These are phyloP conservation scores for Hydrolagus affinis DNA, from an alignment of 2,113 vertebrate species.

Conservation along the genomic window DNA sequence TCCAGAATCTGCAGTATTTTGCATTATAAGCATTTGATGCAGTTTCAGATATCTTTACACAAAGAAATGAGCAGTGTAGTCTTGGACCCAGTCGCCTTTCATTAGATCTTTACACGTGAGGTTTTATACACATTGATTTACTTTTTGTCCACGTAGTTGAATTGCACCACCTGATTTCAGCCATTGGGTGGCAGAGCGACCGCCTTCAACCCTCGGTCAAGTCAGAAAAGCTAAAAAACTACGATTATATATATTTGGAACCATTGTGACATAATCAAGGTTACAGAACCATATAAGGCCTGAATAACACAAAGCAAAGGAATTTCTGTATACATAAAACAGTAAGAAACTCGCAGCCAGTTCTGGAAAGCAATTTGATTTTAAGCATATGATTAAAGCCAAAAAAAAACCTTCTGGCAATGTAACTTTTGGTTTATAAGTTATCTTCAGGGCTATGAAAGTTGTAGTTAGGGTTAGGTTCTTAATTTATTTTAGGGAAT, in stretches of 20 bases:
- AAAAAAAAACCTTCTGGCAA: neutral
- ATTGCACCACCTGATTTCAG: conserved; percentile 40
- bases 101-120: neutral
- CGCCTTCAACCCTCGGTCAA: conserved; percentile 47
- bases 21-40: neutral
- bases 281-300: conserved; percentile 42
- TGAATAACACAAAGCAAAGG: conserved; percentile 36
- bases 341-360: neutral
- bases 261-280: conserved; percentile 46
- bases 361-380: neutral
- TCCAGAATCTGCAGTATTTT: too few species aligned
- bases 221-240: conserved; percentile 50
- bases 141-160: neutral
- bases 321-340: too few species aligned
- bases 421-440: neutral
- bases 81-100: neutral
- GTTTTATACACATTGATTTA: neutral
- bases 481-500: neutral
- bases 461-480: neutral
- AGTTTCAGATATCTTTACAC: neutral
- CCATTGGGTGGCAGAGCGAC: conserved; percentile 49
- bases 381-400: neutral
- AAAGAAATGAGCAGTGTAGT: too few species aligned
- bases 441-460: neutral
- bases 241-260: conserved; percentile 53